These are phyloP conservation scores for Acanthiza pusilla DNA, from an alignment of 2,797 vertebrate genomes.

Conservation along the genomic window DNA sequence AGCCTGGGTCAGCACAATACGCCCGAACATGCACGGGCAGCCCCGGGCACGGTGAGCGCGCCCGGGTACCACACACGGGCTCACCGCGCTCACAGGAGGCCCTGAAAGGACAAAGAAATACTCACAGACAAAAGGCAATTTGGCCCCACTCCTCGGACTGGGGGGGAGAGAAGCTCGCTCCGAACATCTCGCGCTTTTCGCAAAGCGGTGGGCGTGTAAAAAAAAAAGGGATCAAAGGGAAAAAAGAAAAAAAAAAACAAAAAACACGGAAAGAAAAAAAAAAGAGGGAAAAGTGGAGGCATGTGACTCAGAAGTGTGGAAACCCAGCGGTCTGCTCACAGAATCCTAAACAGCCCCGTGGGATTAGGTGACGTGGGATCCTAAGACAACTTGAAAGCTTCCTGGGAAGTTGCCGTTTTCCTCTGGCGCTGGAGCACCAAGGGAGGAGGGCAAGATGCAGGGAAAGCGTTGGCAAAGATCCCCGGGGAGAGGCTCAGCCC, in stretches of 20 bases:
- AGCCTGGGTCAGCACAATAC: constrained; percentile 1
- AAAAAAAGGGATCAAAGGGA: too few relatives aligned
- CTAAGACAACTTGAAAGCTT: not conserved
- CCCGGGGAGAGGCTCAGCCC: not conserved
- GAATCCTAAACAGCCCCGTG: not conserved
- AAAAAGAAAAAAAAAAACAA: too few relatives aligned
- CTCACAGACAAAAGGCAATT: constrained; percentile 44
- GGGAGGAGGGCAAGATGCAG: not conserved
- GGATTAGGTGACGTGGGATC: not conserved
- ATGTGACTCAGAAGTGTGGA: not conserved
- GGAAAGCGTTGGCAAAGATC: not conserved
- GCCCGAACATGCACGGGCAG: constrained; percentile 29
- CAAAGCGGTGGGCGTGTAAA: not conserved
- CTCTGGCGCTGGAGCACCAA: not conserved
- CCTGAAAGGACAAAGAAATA: not conserved
- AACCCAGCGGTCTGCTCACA: not conserved
- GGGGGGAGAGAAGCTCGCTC: constrained; percentile 16
- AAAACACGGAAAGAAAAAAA: too few relatives aligned
- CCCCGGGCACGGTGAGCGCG: not conserved
- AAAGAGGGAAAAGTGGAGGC: not conserved
- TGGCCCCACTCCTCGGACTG: not conserved
- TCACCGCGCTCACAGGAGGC: not conserved
- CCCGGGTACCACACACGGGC: not conserved
- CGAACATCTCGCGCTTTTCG: not conserved
- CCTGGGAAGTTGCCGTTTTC: not conserved